Evolutionary conservation across 2,113 vertebrate genomes (phyloP).

Genomic region (Mustelus asterias): DNA sequence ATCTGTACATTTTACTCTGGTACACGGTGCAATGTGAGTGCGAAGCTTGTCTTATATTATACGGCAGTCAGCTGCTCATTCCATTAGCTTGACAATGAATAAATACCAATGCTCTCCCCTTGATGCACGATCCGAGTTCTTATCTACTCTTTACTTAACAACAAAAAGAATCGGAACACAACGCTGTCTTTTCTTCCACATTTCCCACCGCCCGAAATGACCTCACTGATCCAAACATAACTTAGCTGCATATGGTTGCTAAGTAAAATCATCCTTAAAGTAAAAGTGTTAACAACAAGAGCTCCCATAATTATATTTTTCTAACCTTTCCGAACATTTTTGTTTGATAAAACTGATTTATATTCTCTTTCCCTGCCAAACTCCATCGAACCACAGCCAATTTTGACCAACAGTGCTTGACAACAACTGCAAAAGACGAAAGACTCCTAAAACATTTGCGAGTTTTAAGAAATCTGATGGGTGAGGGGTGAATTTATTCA

Average conservation of each 20-base stretch:
- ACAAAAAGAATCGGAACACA: neutral
- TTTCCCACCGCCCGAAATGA: neutral
- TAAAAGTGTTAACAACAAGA: conserved; percentile 16
- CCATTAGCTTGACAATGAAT: neutral
- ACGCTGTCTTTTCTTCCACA: neutral
- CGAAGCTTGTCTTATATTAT: neutral
- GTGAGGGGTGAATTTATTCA: conserved; percentile 33
- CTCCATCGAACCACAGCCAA: neutral
- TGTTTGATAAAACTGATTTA: neutral
- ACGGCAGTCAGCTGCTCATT: neutral
- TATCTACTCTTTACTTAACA: neutral
- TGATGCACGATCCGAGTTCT: neutral
- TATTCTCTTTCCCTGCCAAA: conserved; percentile 2
- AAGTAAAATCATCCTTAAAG: neutral
- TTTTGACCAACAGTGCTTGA: neutral
- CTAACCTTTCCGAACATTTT: conserved; percentile 23
- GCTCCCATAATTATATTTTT: conserved; percentile 3
- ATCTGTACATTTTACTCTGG: neutral
- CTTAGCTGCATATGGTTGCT: neutral
- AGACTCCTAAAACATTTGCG: neutral
- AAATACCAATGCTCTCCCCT: neutral
- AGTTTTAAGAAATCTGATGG: neutral
- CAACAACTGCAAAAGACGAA: neutral
- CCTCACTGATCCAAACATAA: conserved; percentile 13
- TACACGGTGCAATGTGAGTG: too few species aligned